phyloP scores from a whole-genome alignment of 2,113 vertebrate genomes.

The Psilopogon haemacephalus region DNA sequence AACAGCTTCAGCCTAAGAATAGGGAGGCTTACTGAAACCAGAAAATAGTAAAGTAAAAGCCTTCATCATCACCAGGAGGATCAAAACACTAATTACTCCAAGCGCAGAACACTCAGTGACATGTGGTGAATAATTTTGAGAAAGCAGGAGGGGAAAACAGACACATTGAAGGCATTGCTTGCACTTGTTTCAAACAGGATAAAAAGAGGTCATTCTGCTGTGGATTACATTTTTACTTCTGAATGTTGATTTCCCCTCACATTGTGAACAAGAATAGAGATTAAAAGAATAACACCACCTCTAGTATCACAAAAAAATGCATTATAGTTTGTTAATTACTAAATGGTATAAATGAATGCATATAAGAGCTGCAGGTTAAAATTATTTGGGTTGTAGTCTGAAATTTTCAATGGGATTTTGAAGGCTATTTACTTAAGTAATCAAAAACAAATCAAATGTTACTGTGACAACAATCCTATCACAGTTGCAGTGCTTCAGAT shows the following conservation, averaged over 20 bases:
- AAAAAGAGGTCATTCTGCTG: fast-evolving
- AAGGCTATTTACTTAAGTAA: conserved; percentile 57
- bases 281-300: background rate
- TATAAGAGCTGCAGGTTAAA: background rate
- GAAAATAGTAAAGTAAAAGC: background rate
- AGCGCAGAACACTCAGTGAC: background rate
- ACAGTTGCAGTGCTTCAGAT: background rate
- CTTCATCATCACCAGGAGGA: background rate
- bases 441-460: conserved; percentile 64
- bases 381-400: background rate
- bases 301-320: background rate
- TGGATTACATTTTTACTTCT: background rate
- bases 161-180: background rate
- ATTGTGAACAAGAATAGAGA: background rate
- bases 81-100: background rate
- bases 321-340: background rate
- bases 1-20: background rate
- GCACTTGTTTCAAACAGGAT: background rate
- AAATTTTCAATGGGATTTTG: conserved; percentile 37
- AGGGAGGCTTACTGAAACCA: background rate
- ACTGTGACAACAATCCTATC: conserved; percentile 45
- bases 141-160: background rate
- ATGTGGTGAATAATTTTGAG: background rate
- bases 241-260: background rate
- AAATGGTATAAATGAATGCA: background rate